Evolutionary conservation across 2,888 invertebrate species (phyloP), one percentile per base, ranked within the genome.

Genomic region (Cancer borealis): DNA sequence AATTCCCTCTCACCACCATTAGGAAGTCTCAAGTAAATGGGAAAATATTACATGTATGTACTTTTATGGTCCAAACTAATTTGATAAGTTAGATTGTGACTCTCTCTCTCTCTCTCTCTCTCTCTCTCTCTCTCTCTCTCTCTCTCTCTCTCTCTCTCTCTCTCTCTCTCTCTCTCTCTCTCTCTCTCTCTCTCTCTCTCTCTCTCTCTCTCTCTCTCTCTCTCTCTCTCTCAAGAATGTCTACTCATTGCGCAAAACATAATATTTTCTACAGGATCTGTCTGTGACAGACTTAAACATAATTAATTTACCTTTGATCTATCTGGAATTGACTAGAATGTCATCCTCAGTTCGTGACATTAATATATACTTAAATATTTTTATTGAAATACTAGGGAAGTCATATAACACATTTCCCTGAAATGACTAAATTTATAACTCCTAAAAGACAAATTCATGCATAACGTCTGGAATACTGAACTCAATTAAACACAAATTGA

Each of bases 401-500:
- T 39, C 39, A 87, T 87, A 87, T 8, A 14, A 87, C n/a, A 87
- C 45, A 87, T 45, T 87, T 39, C 39, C 17, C 14, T 87, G 21
- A 30, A 87, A 12, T 45, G n/a, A 87, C 14, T 87, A 87, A 39
- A 87, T 45, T 45, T 45, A 45, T 45, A 87, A 39, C 39, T 87
- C 4, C 39, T 39, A 45, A 45, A 87, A 87, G 45, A 87, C 45
- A 10, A 17, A 87, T 21, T 21, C 66, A 66, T 66, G 66, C 6
- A 66, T 66, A 39, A 87, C 87, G 45, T 39, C 87, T 45, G 87
- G 39, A 87, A 87, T 87, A 87, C 39, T 87, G 39, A 87, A 30
- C 39, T 87, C 87, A 2, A 87, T 87, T 45, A 87, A 39, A 39
- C 39, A 87, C 39, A 39, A 87, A 87, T 30, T 45, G 8, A 84